Evolutionary conservation across 2,888 invertebrate species (phyloP).

Genomic region (Mimumesa dahlbomi): DNA sequence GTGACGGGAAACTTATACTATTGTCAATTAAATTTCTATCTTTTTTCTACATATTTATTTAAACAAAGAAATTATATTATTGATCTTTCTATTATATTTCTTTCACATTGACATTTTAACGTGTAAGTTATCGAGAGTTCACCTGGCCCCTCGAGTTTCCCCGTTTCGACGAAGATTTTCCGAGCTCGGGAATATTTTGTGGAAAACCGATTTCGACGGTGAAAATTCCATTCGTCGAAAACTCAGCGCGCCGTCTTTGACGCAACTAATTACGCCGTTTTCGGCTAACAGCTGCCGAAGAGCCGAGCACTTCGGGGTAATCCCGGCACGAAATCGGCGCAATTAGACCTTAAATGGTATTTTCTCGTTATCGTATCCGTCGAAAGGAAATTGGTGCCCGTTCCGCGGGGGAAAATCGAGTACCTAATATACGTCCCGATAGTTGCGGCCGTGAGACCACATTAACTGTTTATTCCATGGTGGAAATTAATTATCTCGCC

Average conservation of each 20-base stretch:
- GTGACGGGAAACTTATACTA: too few relatives aligned
- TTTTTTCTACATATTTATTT: too few relatives aligned
- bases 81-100: too few relatives aligned
- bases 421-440: conserved; percentile 10
- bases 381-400: conserved; percentile 45
- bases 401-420: conserved; percentile 5
- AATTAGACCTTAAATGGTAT: conserved; percentile 50
- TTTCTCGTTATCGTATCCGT: conserved; percentile 46
- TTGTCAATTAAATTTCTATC: too few relatives aligned
- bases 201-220: too few relatives aligned
- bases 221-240: conserved; percentile 11
- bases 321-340: conserved; percentile 45
- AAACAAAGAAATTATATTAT: too few relatives aligned
- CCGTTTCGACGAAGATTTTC: too few relatives aligned
- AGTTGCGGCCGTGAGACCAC: conserved; percentile 6
- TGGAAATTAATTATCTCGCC: conserved; percentile 51
- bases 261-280: conserved; percentile 48
- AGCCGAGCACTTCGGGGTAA: conserved; percentile 38
- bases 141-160: too few relatives aligned
- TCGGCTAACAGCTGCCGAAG: conserved; percentile 39
- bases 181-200: too few relatives aligned
- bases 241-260: conserved; percentile 18
- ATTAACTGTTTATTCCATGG: conserved; percentile 43
- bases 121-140: too few relatives aligned
- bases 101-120: too few relatives aligned